Evolutionary conservation across 2,797 vertebrate genomes (phyloP).

Genomic region (Balearica regulorum): DNA sequence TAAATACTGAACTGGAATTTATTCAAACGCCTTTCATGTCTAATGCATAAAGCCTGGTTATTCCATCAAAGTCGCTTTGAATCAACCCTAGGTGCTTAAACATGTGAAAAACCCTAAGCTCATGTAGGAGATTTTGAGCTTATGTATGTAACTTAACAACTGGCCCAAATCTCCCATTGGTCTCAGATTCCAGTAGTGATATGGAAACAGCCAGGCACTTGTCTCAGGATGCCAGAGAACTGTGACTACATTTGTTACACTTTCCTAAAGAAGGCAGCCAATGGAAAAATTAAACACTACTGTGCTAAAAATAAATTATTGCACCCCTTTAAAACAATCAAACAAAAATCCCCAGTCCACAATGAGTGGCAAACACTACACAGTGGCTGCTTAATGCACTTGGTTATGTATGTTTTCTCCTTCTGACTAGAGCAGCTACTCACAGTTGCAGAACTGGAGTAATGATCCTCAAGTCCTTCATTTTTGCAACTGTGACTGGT

Average conservation of each 20-base stretch:
- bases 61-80: slow-evolving; percentile 51
- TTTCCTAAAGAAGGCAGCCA: slow-evolving; percentile 10
- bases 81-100: slow-evolving; percentile 38
- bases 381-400: not conserved
- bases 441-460: not conserved
- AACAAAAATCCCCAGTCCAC: not conserved
- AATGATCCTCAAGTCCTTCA: not conserved
- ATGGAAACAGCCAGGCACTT: slow-evolving; percentile 81
- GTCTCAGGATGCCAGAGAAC: slow-evolving; percentile 78
- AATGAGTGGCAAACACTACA: not conserved
- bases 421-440: not conserved
- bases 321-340: not conserved
- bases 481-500: not conserved
- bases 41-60: slow-evolving; percentile 56
- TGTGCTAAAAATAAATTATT: not conserved
- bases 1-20: slow-evolving; percentile 43
- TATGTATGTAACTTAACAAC: slow-evolving; percentile 23
- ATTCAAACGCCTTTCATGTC: slow-evolving; percentile 62
- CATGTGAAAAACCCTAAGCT: slow-evolving; percentile 21
- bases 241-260: slow-evolving; percentile 78
- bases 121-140: slow-evolving; percentile 21
- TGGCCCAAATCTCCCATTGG: slow-evolving; percentile 70
- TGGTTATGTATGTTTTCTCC: not conserved
- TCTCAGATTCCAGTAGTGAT: slow-evolving; percentile 81
- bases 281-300: not conserved